These are phyloP conservation scores for Alca torda DNA, from an alignment of 2,797 vertebrate genomes.

Conservation along the genomic window DNA sequence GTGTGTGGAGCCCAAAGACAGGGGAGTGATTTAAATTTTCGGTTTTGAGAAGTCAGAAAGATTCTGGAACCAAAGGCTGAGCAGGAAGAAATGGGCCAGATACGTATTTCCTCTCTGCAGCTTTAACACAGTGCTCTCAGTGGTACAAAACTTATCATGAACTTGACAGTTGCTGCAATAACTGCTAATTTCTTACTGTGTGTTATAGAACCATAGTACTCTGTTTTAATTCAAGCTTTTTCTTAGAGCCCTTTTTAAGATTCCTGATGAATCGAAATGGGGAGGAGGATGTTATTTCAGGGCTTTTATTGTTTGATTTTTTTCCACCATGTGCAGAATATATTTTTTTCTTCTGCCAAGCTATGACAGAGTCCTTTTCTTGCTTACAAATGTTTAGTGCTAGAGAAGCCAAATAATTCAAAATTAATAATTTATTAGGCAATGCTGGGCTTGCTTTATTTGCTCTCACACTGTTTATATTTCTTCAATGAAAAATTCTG, in stretches of 20 bases:
- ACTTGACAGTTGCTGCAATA: neutral
- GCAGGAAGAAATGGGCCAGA: neutral
- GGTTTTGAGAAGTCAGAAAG: neutral
- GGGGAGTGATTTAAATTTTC: neutral
- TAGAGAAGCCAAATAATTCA: constrained; percentile 9
- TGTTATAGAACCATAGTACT: neutral
- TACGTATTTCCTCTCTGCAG: neutral
- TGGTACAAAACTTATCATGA: neutral
- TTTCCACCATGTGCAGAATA: neutral
- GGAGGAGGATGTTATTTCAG: fast-evolving
- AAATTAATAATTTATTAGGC: constrained; percentile 22
- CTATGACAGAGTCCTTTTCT: neutral
- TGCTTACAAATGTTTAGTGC: neutral
- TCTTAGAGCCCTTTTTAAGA: neutral
- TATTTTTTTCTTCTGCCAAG: neutral
- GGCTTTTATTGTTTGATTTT: neutral
- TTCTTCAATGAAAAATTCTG: constrained; percentile 22
- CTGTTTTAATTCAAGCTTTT: neutral
- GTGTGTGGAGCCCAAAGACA: neutral
- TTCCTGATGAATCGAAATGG: neutral
- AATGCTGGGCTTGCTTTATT: constrained; percentile 33
- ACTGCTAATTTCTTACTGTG: neutral
- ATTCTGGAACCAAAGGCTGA: neutral
- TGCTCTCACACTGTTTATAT: neutral
- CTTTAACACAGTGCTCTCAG: neutral